A percentile compares a stretch with the other conserved stretches of the same genome.
Evolutionary conservation across 2,797 vertebrate genomes (phyloP).

Genomic region (Antennarius maculatus): DNA sequence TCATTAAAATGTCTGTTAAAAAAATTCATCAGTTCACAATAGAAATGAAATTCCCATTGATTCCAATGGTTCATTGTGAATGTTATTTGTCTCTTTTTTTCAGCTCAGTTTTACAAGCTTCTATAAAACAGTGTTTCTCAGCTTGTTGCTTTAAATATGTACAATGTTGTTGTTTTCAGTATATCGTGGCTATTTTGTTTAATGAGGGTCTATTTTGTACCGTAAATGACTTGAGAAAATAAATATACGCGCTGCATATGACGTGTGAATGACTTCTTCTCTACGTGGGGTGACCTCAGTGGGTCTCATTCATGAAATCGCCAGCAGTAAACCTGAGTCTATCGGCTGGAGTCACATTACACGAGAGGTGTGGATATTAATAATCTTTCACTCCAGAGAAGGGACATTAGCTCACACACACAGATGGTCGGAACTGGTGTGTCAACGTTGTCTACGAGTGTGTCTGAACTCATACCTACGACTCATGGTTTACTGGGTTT

Average conservation of each 20-base stretch:
- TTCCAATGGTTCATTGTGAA: conserved; percentile 44
- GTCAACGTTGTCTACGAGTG: conserved; percentile 48
- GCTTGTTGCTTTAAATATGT: conserved; percentile 64
- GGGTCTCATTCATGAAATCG: conserved; percentile 70
- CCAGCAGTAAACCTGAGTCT: conserved; percentile 35
- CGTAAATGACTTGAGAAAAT: conserved; percentile 75
- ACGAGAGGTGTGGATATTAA: conserved; percentile 65
- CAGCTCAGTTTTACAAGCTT: conserved; percentile 30
- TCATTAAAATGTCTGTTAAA: conserved; percentile 20
- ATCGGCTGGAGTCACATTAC: conserved; percentile 55
- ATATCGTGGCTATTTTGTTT: conserved; percentile 80
- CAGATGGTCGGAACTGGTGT: conserved; percentile 49
- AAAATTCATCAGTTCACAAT: conserved; percentile 15
- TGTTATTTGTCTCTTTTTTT: conserved; percentile 38
- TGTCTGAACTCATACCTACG: conserved; percentile 30
- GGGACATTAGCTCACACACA: conserved; percentile 59
- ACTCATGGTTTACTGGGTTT: conserved; percentile 42
- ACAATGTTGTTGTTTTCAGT: conserved; percentile 63
- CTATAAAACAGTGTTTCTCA: conserved; percentile 53
- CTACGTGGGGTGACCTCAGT: conserved; percentile 41
- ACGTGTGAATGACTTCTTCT: conserved; percentile 62
- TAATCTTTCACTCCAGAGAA: conserved; percentile 58
- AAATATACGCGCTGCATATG: conserved; percentile 67
- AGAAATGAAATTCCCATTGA: conserved; percentile 25
- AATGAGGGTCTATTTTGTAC: conserved; percentile 80